phyloP scores from a whole-genome alignment of 2,888 invertebrate species.

The Anthrax anthrax region DNA sequence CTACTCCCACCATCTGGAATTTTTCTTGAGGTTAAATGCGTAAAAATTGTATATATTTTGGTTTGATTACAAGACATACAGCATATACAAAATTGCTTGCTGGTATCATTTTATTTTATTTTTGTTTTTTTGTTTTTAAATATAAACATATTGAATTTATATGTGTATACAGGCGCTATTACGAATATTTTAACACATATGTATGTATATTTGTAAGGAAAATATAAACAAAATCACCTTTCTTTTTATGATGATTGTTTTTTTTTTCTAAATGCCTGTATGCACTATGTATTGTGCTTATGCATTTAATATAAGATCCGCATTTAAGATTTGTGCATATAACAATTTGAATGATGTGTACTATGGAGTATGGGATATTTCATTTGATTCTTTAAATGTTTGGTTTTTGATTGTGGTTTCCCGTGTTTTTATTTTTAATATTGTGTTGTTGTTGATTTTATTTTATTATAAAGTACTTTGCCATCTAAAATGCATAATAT shows the following conservation, averaged over 20 bases:
- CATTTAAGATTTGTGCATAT: background rate
- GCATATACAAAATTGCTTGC: too few relatives aligned
- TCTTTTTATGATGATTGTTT: background rate
- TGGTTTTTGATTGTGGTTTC: background rate
- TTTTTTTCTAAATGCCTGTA: too few relatives aligned
- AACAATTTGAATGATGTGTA: background rate
- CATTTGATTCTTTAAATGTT: background rate
- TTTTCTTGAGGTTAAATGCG: background rate
- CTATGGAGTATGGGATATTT: too few relatives aligned
- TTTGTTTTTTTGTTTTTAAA: too few relatives aligned
- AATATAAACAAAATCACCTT: background rate
- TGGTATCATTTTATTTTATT: too few relatives aligned
- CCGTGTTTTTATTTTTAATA: background rate
- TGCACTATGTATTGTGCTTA: too few relatives aligned
- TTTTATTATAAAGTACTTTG: too few relatives aligned
- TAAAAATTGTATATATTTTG: background rate
- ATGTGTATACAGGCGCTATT: too few relatives aligned
- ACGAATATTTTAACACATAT: too few relatives aligned
- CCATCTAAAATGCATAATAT: background rate
- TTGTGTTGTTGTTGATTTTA: background rate
- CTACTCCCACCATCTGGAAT: conserved; percentile 10
- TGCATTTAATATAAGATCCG: background rate
- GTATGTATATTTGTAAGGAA: too few relatives aligned
- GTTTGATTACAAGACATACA: too few relatives aligned
- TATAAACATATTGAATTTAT: too few relatives aligned